Evolutionary conservation across 2,888 invertebrate species (phyloP), one percentile per base, ranked within the genome.

Genomic region (Dasypolia templi): DNA sequence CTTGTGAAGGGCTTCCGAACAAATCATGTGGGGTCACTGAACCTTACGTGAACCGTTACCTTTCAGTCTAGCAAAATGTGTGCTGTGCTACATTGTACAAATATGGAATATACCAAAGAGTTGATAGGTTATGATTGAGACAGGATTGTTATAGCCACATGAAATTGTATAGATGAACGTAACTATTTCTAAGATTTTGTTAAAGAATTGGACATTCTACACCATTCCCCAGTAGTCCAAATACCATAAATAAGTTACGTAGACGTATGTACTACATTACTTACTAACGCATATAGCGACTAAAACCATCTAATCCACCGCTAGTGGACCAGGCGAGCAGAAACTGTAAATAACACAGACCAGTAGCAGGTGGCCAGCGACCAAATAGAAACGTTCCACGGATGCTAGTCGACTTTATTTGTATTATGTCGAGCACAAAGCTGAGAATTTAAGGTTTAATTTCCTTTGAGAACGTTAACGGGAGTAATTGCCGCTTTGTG

Each of bases 401-500:
- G 12, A 11, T 44, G 35, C 64, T n/a, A 46, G 12, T 26, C 3
- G 9, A 35, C 22, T 72, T 71, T 44, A 71, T 55, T 71, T 72
- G 44, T 44, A 39, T 29, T 35, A 29, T 44, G 73, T 26, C 26
- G 22, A 44, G 35, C 22, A 44, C 55, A 55, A 35, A 72, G 46
- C 55, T n/a, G 17, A 29, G 2, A 74, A 46, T 39, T 46, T 46
- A 29, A n/a, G 74, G 46, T 73, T 14, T 55, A 56, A 73, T 49
- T 42, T 58, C 59, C 59, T 75, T 72, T 49, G 39, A 39, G 46
- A 83, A 64, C 75, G 68, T 82, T 70, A 82, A 69, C 71, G 79
- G 79, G 68, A 83, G 86, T 86, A 87, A 85, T 81, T 80, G 76
- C 69, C 61, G 78, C 83, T 86, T 83, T 77, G 62, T 81, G 75